These are phyloP conservation scores for Cotesia vestalis DNA, from an alignment of 1,140 invertebrate genomes.

Conservation along the genomic window DNA sequence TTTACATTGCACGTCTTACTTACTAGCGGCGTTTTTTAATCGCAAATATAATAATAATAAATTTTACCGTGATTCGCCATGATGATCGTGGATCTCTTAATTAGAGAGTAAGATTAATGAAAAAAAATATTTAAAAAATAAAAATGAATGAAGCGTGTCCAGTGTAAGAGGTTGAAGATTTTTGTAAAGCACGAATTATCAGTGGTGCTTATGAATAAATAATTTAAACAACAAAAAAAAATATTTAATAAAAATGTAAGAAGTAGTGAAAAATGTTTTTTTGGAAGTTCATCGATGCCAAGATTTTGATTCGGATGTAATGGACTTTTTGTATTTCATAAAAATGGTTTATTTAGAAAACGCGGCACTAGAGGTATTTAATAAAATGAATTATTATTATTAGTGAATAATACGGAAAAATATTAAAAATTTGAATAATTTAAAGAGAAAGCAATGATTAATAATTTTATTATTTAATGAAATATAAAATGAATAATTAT, in stretches of 20 bases:
- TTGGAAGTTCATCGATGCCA: slow-evolving; percentile 20
- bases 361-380: slow-evolving; percentile 35
- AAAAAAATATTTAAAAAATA: slow-evolving; percentile 41
- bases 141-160: slow-evolving; percentile 34
- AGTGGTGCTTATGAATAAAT: slow-evolving; percentile 25
- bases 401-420: slow-evolving; percentile 6
- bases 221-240: not conserved
- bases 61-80: slow-evolving; percentile 30
- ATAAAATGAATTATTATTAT: slow-evolving; percentile 1
- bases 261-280: not conserved
- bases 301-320: not conserved
- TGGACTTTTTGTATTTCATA: slow-evolving; percentile 1
- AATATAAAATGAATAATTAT: not conserved
- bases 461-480: slow-evolving; percentile 4
- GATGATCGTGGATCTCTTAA: slow-evolving; percentile 46
- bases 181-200: slow-evolving; percentile 16
- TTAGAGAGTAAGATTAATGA: slow-evolving; percentile 46
- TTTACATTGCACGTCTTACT: slow-evolving; percentile 33
- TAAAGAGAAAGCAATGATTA: slow-evolving; percentile 3
- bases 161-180: slow-evolving; percentile 12
- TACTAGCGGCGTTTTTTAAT: slow-evolving; percentile 45
- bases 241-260: slow-evolving; percentile 16
- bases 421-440: slow-evolving; percentile 19
- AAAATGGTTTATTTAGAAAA: slow-evolving; percentile 14
- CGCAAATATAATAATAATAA: slow-evolving; percentile 32